Evolutionary conservation across 2,113 vertebrate genomes (phyloP).

Genomic region (Pachypanchax playfairii): DNA sequence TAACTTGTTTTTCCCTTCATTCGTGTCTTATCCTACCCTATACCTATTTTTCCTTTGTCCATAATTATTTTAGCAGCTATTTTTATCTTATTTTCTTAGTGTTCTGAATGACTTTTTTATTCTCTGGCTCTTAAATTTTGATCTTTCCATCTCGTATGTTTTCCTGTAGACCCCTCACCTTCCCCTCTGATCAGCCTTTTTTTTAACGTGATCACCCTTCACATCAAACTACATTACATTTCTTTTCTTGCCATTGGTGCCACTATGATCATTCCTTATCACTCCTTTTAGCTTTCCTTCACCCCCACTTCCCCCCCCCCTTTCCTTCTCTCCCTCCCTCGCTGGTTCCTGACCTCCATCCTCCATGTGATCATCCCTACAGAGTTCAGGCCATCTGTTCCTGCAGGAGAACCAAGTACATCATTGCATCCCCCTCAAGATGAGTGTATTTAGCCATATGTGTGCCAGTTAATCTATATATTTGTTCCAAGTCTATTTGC

Average conservation of each 20-base stretch:
- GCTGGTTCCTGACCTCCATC: constrained; percentile 74
- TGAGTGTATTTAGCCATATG: constrained; percentile 42
- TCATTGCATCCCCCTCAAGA: constrained; percentile 26
- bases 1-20: no score
- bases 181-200: constrained; percentile 25
- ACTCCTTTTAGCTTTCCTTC: constrained; percentile 24
- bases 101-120: no score
- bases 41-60: no score
- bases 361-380: constrained; percentile 74
- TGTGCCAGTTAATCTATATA: constrained; percentile 34
- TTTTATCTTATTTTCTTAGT: constrained; percentile 34
- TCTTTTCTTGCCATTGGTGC: constrained; percentile 3
- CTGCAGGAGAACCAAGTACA: constrained; percentile 65
- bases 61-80: background rate
- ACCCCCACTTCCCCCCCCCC: background rate
- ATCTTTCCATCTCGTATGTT: constrained; percentile 21
- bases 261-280: constrained; percentile 56
- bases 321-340: constrained; percentile 40
- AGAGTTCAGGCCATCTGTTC: constrained; percentile 79
- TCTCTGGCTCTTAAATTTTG: constrained; percentile 8
- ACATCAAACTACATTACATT: constrained; percentile 37
- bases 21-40: no score
- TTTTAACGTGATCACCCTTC: constrained; percentile 49
- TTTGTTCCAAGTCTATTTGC: constrained; percentile 30
- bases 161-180: constrained; percentile 9